Conservation (phyloP, 2,888 invertebrate genomes). For the Eristalis arbustorum region DNA sequence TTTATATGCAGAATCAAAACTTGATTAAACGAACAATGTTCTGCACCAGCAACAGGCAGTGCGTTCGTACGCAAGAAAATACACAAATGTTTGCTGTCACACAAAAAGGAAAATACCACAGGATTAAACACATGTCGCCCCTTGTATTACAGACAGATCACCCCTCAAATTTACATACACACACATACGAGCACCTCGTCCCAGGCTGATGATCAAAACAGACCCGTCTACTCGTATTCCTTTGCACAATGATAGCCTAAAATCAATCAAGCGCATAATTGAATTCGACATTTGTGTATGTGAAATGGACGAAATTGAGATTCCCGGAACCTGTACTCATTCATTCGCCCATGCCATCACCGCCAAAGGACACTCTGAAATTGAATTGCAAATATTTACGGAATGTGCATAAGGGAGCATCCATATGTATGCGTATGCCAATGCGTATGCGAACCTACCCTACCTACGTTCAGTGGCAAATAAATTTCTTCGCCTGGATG, state of each 20-base stretch:
- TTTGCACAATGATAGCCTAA: constrained; percentile 30
- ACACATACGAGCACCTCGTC: constrained; percentile 4
- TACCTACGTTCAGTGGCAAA: background rate
- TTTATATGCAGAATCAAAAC: background rate
- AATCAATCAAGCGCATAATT: constrained; percentile 54
- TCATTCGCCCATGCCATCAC: constrained; percentile 19
- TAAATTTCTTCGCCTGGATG: background rate
- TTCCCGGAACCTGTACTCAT: constrained; percentile 24
- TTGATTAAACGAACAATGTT: background rate
- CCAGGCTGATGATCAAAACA: constrained; percentile 9
- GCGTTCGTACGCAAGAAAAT: background rate
- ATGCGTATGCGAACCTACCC: background rate
- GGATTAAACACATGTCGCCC: constrained; percentile 22
- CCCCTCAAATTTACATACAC: constrained; percentile 10
- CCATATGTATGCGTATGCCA: constrained; percentile 21
- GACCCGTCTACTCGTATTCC: constrained; percentile 9
- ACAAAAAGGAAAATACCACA: constrained; percentile 14
- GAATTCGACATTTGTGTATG: constrained; percentile 39
- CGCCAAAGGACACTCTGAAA: constrained; percentile 48
- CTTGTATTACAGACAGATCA: constrained; percentile 8
- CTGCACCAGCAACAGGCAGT: background rate
- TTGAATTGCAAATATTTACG: constrained; percentile 56
- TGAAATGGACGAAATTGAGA: constrained; percentile 41
- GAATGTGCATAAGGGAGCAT: constrained; percentile 53
- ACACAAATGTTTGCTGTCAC: constrained; percentile 24